phyloP scores from a whole-genome alignment of 1,140 invertebrate species.

The Drosophila nebulosa region DNA sequence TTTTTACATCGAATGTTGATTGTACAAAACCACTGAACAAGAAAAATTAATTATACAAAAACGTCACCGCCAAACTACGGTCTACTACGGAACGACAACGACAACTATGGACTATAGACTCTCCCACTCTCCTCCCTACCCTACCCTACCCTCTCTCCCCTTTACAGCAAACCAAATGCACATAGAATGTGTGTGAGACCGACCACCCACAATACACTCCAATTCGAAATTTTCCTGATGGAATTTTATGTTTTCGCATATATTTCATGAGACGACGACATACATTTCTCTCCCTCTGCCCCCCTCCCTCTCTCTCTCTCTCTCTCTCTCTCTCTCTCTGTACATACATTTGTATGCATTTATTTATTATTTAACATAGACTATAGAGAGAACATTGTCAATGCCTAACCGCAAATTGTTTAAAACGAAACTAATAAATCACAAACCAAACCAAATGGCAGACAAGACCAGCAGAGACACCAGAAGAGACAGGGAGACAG shows the following conservation, averaged over 20 bases:
- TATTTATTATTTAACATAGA: conserved; percentile 21
- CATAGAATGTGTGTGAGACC: neutral
- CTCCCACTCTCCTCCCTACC: no score
- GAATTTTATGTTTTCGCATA: conserved; percentile 11
- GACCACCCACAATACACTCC: no score
- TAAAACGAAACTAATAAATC: conserved; percentile 58
- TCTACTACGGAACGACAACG: neutral
- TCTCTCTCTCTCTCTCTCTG: no score
- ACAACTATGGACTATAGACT: no score
- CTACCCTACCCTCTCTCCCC: no score
- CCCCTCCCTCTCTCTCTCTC: neutral
- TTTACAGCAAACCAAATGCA: neutral
- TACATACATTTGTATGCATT: conserved; percentile 3
- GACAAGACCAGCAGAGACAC: neutral
- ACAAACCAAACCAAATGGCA: conserved; percentile 18
- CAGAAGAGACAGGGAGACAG: neutral
- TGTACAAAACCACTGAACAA: conserved; percentile 49
- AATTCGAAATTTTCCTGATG: neutral
- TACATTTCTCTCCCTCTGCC: no score
- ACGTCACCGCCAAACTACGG: conserved; percentile 17
- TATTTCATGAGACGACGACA: neutral
- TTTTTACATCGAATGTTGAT: conserved; percentile 78
- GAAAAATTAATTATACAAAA: conserved; percentile 51
- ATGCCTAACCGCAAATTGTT: conserved; percentile 41
- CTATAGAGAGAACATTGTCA: conserved; percentile 10